Conservation (phyloP, 2,888 invertebrate species). For the Diarsia rubi region DNA sequence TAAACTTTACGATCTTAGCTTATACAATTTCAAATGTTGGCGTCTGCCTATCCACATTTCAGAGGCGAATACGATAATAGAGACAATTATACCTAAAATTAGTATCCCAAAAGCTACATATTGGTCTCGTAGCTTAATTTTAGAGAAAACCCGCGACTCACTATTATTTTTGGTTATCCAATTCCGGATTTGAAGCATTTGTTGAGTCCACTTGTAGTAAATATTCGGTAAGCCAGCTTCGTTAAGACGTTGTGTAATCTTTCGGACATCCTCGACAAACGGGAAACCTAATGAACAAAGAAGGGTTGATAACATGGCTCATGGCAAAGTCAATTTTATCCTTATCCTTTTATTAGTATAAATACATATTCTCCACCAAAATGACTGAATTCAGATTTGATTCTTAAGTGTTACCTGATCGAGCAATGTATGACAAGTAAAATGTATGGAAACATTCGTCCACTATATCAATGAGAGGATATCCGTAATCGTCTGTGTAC, state of each 20-base stretch:
- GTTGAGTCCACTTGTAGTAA: slow-evolving; percentile 77
- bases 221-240: slow-evolving; percentile 75
- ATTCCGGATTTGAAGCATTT: slow-evolving; percentile 65
- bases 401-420: slow-evolving; percentile 66
- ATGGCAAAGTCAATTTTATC: neutral
- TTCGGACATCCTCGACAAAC: slow-evolving; percentile 69
- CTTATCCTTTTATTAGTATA: too few species aligned
- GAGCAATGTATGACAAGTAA: slow-evolving; percentile 74
- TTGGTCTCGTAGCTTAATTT: slow-evolving; percentile 65
- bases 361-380: neutral
- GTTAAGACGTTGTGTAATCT: slow-evolving; percentile 70
- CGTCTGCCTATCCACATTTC: slow-evolving; percentile 66
- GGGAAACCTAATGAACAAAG: slow-evolving; percentile 71
- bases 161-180: slow-evolving; percentile 35
- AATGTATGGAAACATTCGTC: slow-evolving; percentile 71
- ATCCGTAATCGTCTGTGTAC: slow-evolving; percentile 65
- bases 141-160: slow-evolving; percentile 66
- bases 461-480: slow-evolving; percentile 70
- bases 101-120: slow-evolving; percentile 70
- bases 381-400: neutral
- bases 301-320: neutral
- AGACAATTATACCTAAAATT: slow-evolving; percentile 66
- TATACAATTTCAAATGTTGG: neutral
- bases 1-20: neutral
- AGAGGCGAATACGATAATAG: slow-evolving; percentile 64